These are phyloP conservation scores for Acanthococcus lagerstroemiae DNA, from an alignment of 2,888 invertebrate genomes.

Conservation along the genomic window DNA sequence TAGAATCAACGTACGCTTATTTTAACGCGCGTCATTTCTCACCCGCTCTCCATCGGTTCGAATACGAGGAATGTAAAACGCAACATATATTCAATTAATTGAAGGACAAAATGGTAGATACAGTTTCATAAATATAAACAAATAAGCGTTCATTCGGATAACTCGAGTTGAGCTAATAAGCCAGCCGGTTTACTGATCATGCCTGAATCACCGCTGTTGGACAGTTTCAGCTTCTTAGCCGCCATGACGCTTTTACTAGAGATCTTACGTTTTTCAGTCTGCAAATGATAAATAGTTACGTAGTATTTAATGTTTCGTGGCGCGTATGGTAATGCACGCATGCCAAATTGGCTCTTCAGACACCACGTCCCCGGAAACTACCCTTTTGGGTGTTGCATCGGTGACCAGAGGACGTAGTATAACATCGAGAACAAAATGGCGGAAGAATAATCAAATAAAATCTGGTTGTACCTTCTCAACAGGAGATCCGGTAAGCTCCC, in stretches of 20 bases:
- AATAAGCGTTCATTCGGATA: too few species aligned
- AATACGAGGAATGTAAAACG: too few species aligned
- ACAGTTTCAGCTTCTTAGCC: conserved; percentile 11
- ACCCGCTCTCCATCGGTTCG: too few species aligned
- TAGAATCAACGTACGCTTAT: conserved; percentile 15
- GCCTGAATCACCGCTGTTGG: background rate
- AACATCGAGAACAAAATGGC: background rate
- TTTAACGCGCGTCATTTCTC: background rate
- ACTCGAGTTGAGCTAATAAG: background rate
- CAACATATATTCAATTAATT: too few species aligned
- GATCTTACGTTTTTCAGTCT: conserved; percentile 16
- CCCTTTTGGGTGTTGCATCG: too few species aligned
- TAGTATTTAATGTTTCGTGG: too few species aligned
- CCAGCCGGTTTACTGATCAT: background rate
- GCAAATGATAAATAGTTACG: background rate
- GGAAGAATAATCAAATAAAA: too few species aligned
- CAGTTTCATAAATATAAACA: too few species aligned
- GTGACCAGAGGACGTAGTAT: background rate
- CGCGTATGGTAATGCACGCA: too few species aligned
- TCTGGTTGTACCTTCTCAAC: conserved; percentile 6
- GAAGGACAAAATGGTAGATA: too few species aligned
- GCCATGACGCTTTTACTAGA: background rate
- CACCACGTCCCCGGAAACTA: too few species aligned
- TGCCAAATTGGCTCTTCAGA: too few species aligned
- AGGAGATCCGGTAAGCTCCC: background rate